Evolutionary conservation across 2,113 vertebrate species (phyloP).

Genomic region (Clupea harengus): DNA sequence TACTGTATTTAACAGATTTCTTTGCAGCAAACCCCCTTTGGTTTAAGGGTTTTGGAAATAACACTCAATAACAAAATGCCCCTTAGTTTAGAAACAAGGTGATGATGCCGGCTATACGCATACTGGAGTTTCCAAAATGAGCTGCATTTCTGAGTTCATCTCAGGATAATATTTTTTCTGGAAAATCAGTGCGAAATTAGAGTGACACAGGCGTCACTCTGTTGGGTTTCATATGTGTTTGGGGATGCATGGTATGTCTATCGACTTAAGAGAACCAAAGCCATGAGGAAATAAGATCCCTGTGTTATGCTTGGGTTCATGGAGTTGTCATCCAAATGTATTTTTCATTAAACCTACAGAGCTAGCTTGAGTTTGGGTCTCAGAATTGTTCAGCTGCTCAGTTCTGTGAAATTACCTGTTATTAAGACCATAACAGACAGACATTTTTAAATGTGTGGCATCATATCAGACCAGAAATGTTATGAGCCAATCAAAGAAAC

Average conservation of each 20-base stretch:
- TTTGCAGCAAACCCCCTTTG: not conserved
- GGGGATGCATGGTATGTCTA: slow-evolving; percentile 12
- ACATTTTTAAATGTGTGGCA: not conserved
- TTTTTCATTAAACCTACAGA: not conserved
- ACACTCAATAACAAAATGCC: not conserved
- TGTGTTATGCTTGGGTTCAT: slow-evolving; percentile 2
- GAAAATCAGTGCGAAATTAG: slow-evolving; percentile 6
- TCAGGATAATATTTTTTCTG: not conserved
- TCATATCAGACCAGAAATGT: not conserved
- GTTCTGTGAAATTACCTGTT: not conserved
- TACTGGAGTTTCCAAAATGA: not conserved
- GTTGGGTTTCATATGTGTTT: not conserved
- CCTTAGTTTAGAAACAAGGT: not conserved
- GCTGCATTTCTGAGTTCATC: not conserved
- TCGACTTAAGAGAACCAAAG: not conserved
- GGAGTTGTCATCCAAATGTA: not conserved
- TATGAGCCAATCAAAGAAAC: not conserved
- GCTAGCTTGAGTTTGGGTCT: not conserved
- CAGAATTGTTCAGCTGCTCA: not conserved
- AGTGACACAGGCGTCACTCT: slow-evolving; percentile 1
- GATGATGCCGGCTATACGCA: not conserved
- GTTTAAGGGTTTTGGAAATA: not conserved
- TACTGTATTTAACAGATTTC: not conserved
- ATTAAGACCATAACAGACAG: not conserved
- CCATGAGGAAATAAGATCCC: not conserved